Base-by-base conservation (phyloP, 1,140 invertebrate species). In the Ips typographus region DNA sequence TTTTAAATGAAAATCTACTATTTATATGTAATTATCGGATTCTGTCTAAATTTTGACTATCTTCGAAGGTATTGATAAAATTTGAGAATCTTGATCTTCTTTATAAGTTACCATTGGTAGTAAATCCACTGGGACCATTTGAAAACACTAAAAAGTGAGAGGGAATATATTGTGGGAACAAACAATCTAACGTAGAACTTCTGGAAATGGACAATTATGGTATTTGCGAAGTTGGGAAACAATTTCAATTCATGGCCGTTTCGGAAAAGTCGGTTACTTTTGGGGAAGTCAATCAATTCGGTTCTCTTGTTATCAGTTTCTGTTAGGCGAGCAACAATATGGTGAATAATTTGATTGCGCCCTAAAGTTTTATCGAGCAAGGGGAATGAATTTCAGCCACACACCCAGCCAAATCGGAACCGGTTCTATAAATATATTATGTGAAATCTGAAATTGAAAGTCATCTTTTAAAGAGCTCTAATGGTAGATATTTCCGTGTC, bases 381-480 rank as follows among this genome's bases (percentile, higher is more conserved):
- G 72, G 72, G 73, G 73, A 75, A 75, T 75, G 72, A 74, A 74
- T 76, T 77, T 74, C 65, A 58, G 64, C 67, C 66, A 71, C 72
- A 73, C 56, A 72, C 70, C 65, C 72, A 47, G 55, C 56, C 63
- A 51, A 59, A 44, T 51, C 52, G 53, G 38, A 59, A 60, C 7
- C 51, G 43, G 68, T n/a, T 56, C 70, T 71, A 72, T 70, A 76
- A 77, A 77, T 77, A 76, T 75, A 77, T 74, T 77, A 74, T 77
- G 73, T 71, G 73, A 74, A 77, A 73, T 75, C 74, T 73, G 71
- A 77, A 77, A 77, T 76, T 76, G 74, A 77, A 77, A 77, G 74
- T 77, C 72, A 76, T 74, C 73, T 74, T 66, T 66, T 71, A 73
- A 71, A 69, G 63, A 71, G 66, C 49, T 47, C 52, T 65, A 52